Conservation (phyloP, 2,797 vertebrate species). For the Hippopotamyrus pictus region DNA sequence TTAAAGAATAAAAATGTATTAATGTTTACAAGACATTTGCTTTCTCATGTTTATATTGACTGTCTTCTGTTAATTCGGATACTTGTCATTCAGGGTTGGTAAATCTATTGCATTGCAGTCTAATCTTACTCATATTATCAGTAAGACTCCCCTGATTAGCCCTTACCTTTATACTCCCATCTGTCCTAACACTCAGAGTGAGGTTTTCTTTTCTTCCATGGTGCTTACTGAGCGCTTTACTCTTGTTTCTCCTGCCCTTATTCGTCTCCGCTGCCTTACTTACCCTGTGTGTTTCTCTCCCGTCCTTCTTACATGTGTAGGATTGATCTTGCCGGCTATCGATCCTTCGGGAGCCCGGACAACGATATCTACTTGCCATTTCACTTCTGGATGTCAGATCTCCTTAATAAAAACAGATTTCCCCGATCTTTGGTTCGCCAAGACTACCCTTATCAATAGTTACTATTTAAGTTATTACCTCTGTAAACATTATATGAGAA, state of each 20-base stretch:
- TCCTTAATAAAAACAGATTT: too few relatives aligned
- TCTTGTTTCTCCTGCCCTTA: too few relatives aligned
- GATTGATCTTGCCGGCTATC: too few relatives aligned
- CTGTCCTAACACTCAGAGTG: neutral
- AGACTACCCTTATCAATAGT: neutral
- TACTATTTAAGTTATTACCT: neutral
- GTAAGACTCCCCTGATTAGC: neutral
- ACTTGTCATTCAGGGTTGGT: neutral
- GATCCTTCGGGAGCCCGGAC: too few relatives aligned
- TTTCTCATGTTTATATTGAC: neutral
- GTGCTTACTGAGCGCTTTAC: too few relatives aligned
- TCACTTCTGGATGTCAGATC: too few relatives aligned
- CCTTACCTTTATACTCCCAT: neutral
- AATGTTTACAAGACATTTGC: neutral
- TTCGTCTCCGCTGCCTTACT: too few relatives aligned
- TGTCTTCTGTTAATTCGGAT: neutral
- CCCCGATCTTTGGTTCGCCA: too few relatives aligned
- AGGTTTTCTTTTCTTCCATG: too few relatives aligned
- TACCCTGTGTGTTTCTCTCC: too few relatives aligned
- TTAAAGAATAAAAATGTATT: neutral
- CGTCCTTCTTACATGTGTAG: too few relatives aligned
- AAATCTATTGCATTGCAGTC: neutral
- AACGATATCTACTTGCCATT: too few relatives aligned
- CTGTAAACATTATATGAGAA: neutral
- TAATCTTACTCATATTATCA: neutral